Evolutionary conservation across 2,113 vertebrate genomes (phyloP), one percentile per base, ranked within the genome.

Genomic region (Centropus unirufus): DNA sequence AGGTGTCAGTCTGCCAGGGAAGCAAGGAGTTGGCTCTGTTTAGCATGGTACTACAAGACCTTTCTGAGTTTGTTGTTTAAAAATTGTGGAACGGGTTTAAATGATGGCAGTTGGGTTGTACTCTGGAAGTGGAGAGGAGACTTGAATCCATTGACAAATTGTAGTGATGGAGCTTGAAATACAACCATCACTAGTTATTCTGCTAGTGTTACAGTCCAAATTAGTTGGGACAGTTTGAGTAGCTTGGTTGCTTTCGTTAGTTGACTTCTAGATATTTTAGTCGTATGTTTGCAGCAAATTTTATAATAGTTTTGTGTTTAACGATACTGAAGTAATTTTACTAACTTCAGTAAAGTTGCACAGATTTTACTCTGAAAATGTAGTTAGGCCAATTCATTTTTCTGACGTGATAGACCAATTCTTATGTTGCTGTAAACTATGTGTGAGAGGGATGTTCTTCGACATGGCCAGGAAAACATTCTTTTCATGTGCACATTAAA

Each of bases 401-500:
- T 59, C 62, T 73, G 64, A 87, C 16, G 81, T 42, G 51, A 64
- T 46, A 66, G 30, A 20, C 12, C 58, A 54, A 86, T 46, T 30
- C 22, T 47, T 61, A 11, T 2, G 5, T 59, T 59, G 26, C 49
- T 68, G 21, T 85, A 74, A 70, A n/a, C 36, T 44, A 19, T 0
- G 1, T 24, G 36, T 47, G 49, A 75, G 82, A 63, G 30, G 20
- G 5, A 34, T 40, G 30, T 55, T 44, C 58, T 85, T 84, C 1
- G 0, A 64, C 91, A 79, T 22, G 24, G 12, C 30, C 26, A 68
- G 57, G 34, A 73, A 42, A 72, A 75, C 39, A 54, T 4, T 79
- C 1, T 54, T 63, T 39, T 57, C 32, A 10, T 12, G 6, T 55
- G 22, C 16, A 11, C 0, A 0, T 63, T 29, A 32, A 75, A 67